Percentiles rank a stretch among this genome's conserved stretches.
Evolutionary conservation across 2,888 invertebrate genomes (phyloP).

Genomic region (Opisthograptis luteolata): DNA sequence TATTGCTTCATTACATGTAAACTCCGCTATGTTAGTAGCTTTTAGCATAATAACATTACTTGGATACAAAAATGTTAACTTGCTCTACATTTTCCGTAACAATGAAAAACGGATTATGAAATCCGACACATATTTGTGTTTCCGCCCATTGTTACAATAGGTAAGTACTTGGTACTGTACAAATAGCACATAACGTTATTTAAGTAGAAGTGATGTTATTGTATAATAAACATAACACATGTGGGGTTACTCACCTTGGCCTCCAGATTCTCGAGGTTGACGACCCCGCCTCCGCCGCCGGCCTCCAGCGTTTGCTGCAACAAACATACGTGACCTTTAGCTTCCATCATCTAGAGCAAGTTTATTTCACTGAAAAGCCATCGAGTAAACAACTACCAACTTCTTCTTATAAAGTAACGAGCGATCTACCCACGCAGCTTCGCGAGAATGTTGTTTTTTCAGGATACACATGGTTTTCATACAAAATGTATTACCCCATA

Average conservation of each 20-base stretch:
- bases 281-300: conserved; percentile 82
- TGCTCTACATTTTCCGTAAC: conserved; percentile 23
- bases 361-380: neutral
- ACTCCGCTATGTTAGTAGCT: too few species aligned
- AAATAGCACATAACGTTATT: conserved; percentile 23
- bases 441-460: too few species aligned
- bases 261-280: conserved; percentile 90
- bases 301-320: conserved; percentile 81
- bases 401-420: too few species aligned
- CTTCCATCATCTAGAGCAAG: conserved; percentile 21
- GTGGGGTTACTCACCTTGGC: conserved; percentile 86
- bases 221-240: conserved; percentile 24
- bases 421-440: too few species aligned
- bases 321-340: conserved; percentile 50
- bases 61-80: conserved; percentile 12
- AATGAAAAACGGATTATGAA: conserved; percentile 25
- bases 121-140: conserved; percentile 31
- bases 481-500: too few species aligned
- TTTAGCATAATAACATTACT: neutral
- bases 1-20: too few species aligned
- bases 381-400: neutral
- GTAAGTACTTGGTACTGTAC: conserved; percentile 16
- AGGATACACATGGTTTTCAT: too few species aligned
- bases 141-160: conserved; percentile 31
- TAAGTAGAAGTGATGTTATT: conserved; percentile 26